Evolutionary conservation across 2,888 invertebrate genomes (phyloP), one percentile per base, ranked within the genome.

Genomic region (Lingula anatina): DNA sequence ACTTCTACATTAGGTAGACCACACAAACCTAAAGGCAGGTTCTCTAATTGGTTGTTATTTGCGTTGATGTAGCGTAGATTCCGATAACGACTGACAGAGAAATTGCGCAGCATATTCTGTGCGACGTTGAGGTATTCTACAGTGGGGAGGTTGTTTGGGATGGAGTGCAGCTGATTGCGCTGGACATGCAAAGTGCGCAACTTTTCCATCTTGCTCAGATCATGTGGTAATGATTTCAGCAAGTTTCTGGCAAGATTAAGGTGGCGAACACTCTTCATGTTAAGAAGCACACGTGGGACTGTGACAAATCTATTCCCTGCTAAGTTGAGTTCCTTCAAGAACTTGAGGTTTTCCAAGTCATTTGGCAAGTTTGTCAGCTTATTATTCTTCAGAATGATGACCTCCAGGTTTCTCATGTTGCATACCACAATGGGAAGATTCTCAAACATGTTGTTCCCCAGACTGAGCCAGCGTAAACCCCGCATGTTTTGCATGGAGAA

Each of bases 371-470:
- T 62, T 21, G 57, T 54, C 1, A 75, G 56, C 21, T 62, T 56
- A 53, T 75, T 75, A 5, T 45, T 42, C 15, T 46, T 44, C 1
- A 65, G 25, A 35, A 57, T 49, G 3, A 64, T 38, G 7, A 39
- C 44, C 35, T 55, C 53, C 21, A 64, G 47, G 2, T 47, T 40
- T n/a, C 37, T 38, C 44, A 62, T 21, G 15, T 40, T 27, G 21
- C 55, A 55, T 23, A 65, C 43, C 5, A 28, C 39, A 3, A 46
- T 37, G 2, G 61, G 63, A n/a, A 63, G 54, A 44, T 70, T 66
- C 46, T 72, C 72, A 50, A 75, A 68, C 38, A 54, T 56, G 55
- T 75, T 75, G 45, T 68, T 61, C 3, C 67, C 57, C 21, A 73
- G 48, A 50, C 70, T 66, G 1, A 75, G 57, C 20, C 60, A 57